Evolutionary conservation across 2,113 vertebrate genomes (phyloP).

Genomic region (Muntiacus muntjak): DNA sequence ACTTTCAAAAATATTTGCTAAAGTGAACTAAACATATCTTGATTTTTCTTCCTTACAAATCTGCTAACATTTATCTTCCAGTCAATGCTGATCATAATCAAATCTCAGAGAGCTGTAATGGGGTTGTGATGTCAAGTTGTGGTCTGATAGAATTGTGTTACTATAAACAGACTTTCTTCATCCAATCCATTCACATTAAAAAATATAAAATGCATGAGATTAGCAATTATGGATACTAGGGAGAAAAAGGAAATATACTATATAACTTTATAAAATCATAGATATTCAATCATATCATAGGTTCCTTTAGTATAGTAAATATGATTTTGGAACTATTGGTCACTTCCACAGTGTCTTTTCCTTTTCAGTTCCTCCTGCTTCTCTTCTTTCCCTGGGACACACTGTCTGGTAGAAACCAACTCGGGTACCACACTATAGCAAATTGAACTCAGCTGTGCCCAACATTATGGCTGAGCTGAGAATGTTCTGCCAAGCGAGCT

Average conservation of each 20-base stretch:
- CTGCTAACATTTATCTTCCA: not conserved
- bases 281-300: not conserved
- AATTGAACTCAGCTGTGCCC: not conserved
- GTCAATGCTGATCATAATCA: not conserved
- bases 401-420: not conserved
- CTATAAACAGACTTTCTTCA: not conserved
- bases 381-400: not conserved
- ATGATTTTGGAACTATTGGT: not conserved
- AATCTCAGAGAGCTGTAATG: not conserved
- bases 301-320: not conserved
- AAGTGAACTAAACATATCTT: slow-evolving; percentile 4
- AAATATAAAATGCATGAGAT: not conserved
- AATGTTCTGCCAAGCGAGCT: not conserved
- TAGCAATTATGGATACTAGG: not conserved
- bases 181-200: not conserved
- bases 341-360: not conserved
- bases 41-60: not conserved
- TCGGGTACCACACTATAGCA: too few species aligned
- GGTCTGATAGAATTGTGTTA: not conserved
- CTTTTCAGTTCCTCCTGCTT: not conserved
- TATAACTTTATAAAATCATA: not conserved
- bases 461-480: not conserved
- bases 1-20: not conserved
- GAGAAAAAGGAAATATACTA: not conserved
- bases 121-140: not conserved